phyloP scores from a whole-genome alignment of 2,888 invertebrate genomes.

The Craniophora ligustri region DNA sequence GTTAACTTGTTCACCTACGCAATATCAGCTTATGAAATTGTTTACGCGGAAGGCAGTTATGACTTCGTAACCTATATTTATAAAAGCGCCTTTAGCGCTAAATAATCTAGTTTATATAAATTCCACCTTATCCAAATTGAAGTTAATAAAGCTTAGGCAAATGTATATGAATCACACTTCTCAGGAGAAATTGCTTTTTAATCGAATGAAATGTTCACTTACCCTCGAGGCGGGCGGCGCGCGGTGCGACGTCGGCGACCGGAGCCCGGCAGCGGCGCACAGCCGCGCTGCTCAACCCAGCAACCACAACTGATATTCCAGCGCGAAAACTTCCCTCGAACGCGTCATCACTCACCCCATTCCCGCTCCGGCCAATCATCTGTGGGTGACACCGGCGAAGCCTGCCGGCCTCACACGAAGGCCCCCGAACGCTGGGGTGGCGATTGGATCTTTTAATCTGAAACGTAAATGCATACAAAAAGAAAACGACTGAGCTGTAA shows the following conservation, averaged over 20 bases:
- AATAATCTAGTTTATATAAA: slow-evolving; percentile 37
- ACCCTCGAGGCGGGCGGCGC: slow-evolving; percentile 77
- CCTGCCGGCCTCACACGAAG: slow-evolving; percentile 73
- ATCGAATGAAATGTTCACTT: slow-evolving; percentile 86
- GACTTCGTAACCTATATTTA: slow-evolving; percentile 21
- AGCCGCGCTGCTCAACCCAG: slow-evolving; percentile 78
- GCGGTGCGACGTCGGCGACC: slow-evolving; percentile 61
- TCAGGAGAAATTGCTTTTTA: slow-evolving; percentile 86
- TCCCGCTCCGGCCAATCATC: slow-evolving; percentile 74
- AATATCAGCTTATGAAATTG: slow-evolving; percentile 22
- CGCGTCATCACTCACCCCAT: slow-evolving; percentile 86
- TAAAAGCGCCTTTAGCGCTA: slow-evolving; percentile 24
- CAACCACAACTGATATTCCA: slow-evolving; percentile 84
- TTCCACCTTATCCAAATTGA: slow-evolving; percentile 55
- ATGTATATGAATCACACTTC: slow-evolving; percentile 66
- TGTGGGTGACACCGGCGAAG: slow-evolving; percentile 63
- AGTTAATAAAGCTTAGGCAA: slow-evolving; percentile 50
- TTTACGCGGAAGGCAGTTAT: slow-evolving; percentile 30
- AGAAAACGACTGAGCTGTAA: slow-evolving; percentile 78
- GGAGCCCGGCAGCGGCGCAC: slow-evolving; percentile 72
- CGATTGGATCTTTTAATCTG: slow-evolving; percentile 88
- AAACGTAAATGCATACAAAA: slow-evolving; percentile 87
- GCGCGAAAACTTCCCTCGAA: slow-evolving; percentile 85
- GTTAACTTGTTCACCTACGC: slow-evolving; percentile 9
- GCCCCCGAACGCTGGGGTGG: slow-evolving; percentile 77